Evolutionary conservation across 64 coral and sea anemone genomes (phyloP).

Genomic region (Pachyseris speciosa): DNA sequence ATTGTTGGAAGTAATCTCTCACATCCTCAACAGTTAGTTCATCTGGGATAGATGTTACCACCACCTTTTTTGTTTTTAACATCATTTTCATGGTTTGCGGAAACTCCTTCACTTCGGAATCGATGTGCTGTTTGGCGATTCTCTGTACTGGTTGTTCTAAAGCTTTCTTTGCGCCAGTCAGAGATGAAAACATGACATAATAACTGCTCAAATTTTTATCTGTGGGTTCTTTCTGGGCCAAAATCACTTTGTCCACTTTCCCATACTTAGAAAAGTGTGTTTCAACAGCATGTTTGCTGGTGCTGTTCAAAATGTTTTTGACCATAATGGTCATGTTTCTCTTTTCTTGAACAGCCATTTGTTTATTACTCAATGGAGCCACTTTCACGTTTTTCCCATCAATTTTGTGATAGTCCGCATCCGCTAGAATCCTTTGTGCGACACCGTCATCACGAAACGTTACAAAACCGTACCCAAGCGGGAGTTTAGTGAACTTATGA

Average conservation of each 20-base stretch:
- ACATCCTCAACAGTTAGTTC: not conserved
- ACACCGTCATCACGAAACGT: not conserved
- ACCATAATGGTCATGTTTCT: not conserved
- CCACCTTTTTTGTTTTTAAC: not conserved
- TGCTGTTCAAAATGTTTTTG: not conserved
- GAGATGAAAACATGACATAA: not conserved
- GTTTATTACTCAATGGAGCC: not conserved
- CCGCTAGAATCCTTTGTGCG: not conserved
- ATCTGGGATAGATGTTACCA: not conserved
- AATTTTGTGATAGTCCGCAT: not conserved
- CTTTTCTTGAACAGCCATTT: not conserved
- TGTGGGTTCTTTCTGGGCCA: not conserved
- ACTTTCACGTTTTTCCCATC: not conserved
- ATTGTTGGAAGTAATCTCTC: not conserved
- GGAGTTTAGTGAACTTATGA: not conserved
- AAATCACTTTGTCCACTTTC: not conserved
- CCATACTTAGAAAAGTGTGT: conserved; percentile 1
- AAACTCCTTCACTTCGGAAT: not conserved
- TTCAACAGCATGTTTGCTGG: not conserved
- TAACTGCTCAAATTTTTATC: not conserved
- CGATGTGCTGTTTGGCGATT: not conserved
- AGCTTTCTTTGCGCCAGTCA: not conserved
- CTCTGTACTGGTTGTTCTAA: not conserved
- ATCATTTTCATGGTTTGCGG: not conserved
- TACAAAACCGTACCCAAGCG: not conserved